Evolutionary conservation across 2,888 invertebrate genomes (phyloP), one percentile per base, ranked within the genome.

Genomic region (Cyaniris semiargus): DNA sequence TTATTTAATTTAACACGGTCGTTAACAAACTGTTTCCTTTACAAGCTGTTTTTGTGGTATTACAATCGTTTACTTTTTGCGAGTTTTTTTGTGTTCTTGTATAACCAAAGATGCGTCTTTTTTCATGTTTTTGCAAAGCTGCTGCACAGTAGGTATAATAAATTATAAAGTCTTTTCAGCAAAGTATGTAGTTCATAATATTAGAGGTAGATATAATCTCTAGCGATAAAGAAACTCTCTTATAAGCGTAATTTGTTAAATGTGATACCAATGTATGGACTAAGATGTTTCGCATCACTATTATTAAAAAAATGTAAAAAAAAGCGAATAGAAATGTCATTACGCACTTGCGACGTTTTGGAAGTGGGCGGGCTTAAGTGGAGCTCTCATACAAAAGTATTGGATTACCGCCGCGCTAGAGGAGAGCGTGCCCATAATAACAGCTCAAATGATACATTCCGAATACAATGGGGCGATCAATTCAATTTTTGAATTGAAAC

Each of bases 401-500:
- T 93, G 93, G 93, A 93, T 94, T 94, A 94, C 94, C 88, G 89
- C 89, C 88, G 90, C 88, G 91, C 88, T 66, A 66, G 66, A 23
- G 18, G 90, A 82, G 85, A 84, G 91, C 90, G 90, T 89, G 88
- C 86, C 89, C 88, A 93, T 93, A 94, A 94, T 94, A 94, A 93
- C 93, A 91, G 93, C 89, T 93, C 94, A 93, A 94, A 94, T 94
- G 94, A 94, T 94, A 94, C 94, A 93, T 94, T 94, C 92, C 88
- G 93, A 93, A 94, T 93, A 94, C 94, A 94, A 94, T 94, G 93
- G 94, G 89, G 88, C 93, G 94, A 94, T 94, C 94, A 93, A 94
- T 94, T 93, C 93, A 93, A 94, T 93, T 93, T 93, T 93, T 93
- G 94, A 94, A 93, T 93, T 92, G 93, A 93, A 93, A 92, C 92